Evolutionary conservation across 1,140 invertebrate species (phyloP).

Genomic region (Orchestia grillus): DNA sequence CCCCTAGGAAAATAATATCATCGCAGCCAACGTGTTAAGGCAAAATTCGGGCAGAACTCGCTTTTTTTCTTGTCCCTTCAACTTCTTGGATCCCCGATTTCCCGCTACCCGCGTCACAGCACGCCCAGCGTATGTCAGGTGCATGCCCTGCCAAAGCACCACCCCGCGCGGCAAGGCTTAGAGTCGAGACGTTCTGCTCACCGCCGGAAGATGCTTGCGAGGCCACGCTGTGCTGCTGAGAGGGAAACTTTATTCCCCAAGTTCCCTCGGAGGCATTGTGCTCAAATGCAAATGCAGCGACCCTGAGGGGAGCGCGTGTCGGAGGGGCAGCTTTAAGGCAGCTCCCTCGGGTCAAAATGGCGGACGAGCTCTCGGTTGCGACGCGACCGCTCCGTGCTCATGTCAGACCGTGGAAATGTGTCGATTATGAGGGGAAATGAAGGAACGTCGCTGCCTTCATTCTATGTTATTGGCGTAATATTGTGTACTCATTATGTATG

Average conservation of each 20-base stretch:
- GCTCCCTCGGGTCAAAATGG: slow-evolving; percentile 35
- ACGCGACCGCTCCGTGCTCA: no score
- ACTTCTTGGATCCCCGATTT: no score
- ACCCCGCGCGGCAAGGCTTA: not conserved
- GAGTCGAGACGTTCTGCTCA: not conserved
- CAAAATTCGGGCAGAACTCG: no score
- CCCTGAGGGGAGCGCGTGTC: not conserved
- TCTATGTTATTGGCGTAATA: not conserved
- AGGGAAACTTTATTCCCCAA: not conserved
- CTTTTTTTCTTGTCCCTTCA: no score
- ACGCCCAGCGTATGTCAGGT: no score
- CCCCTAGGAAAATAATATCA: no score
- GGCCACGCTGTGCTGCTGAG: not conserved
- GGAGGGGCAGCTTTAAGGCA: not conserved
- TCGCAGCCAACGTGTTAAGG: no score
- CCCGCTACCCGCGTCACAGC: no score
- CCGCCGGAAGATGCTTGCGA: not conserved
- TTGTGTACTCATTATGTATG: no score
- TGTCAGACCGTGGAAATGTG: not conserved
- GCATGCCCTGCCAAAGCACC: no score
- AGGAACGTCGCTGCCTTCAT: not conserved
- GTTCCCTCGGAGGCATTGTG: not conserved
- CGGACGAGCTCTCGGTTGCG: not conserved
- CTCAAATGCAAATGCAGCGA: not conserved
- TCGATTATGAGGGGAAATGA: not conserved